Evolutionary conservation across 2,797 vertebrate species (phyloP).

Genomic region (Danio choprae): DNA sequence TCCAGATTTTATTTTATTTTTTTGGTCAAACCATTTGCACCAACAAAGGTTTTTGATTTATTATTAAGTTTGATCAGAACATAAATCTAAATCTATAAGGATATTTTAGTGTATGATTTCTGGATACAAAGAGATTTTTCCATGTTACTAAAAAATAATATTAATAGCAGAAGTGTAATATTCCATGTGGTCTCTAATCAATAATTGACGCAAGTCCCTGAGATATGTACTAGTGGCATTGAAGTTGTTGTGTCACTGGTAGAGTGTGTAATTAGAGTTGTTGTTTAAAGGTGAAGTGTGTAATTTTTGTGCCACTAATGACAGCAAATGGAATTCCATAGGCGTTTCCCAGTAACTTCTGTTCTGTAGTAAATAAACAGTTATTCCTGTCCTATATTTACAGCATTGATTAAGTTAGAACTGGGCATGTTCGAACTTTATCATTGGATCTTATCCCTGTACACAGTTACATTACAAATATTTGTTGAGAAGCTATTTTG

Average conservation of each 20-base stretch:
- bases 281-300: conserved; percentile 13
- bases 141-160: too few species aligned
- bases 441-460: neutral
- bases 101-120: neutral
- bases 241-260: conserved; percentile 1
- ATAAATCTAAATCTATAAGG: neutral
- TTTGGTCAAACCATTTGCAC: neutral
- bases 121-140: neutral
- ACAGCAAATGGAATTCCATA: neutral
- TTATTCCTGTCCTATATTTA: neutral
- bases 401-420: neutral
- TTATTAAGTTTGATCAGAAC: neutral
- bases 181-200: neutral
- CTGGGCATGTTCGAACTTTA: neutral
- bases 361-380: neutral
- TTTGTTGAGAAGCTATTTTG: neutral
- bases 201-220: neutral
- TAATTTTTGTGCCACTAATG: conserved; percentile 20
- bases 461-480: neutral
- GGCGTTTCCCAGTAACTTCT: neutral
- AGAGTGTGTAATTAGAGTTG: conserved; percentile 15
- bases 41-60: neutral
- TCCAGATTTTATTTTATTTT: neutral
- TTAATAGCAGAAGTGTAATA: neutral
- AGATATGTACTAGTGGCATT: neutral